These are phyloP conservation scores for Sebastes trivittatus DNA, from an alignment of 2,797 vertebrate genomes.

Conservation along the genomic window DNA sequence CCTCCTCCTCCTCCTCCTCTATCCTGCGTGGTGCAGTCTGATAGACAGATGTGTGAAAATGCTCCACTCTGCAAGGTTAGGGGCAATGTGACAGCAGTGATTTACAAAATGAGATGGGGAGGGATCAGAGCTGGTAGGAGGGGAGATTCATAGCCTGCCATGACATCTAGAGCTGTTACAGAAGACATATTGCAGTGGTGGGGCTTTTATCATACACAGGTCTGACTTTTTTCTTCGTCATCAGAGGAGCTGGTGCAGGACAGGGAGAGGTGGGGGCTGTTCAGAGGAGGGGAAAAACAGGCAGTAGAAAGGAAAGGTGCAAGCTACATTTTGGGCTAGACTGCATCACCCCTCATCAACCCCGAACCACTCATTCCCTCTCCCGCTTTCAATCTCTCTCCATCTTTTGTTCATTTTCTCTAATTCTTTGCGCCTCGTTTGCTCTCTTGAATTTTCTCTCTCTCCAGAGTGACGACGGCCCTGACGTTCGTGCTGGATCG, in stretches of 20 bases:
- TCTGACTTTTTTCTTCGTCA: constrained; percentile 66
- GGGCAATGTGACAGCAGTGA: constrained; percentile 27
- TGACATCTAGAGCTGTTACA: constrained; percentile 14
- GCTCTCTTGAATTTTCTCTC: constrained; percentile 9
- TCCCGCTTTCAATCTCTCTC: constrained; percentile 6
- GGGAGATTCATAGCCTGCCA: not conserved
- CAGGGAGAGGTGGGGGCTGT: constrained; percentile 41
- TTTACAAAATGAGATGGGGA: constrained; percentile 10
- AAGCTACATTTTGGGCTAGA: constrained; percentile 53
- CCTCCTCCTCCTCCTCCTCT: constrained; percentile 37
- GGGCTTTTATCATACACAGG: constrained; percentile 46
- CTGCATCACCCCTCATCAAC: constrained; percentile 54
- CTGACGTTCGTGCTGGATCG: constrained; percentile 96
- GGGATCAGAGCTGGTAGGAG: not conserved
- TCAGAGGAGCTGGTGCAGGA: constrained; percentile 72
- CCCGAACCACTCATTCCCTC: constrained; percentile 26
- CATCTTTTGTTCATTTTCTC: constrained; percentile 5
- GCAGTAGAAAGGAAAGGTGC: constrained; percentile 36
- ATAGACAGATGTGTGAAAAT: constrained; percentile 65
- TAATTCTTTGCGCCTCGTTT: constrained; percentile 7
- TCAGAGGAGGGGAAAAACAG: constrained; percentile 1
- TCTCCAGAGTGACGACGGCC: constrained; percentile 93
- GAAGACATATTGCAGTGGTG: constrained; percentile 35
- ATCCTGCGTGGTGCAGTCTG: constrained; percentile 74
- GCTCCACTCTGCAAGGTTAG: constrained; percentile 60